These are phyloP conservation scores for Festucalex cinctus DNA, from an alignment of 2,113 vertebrate genomes.

Conservation along the genomic window DNA sequence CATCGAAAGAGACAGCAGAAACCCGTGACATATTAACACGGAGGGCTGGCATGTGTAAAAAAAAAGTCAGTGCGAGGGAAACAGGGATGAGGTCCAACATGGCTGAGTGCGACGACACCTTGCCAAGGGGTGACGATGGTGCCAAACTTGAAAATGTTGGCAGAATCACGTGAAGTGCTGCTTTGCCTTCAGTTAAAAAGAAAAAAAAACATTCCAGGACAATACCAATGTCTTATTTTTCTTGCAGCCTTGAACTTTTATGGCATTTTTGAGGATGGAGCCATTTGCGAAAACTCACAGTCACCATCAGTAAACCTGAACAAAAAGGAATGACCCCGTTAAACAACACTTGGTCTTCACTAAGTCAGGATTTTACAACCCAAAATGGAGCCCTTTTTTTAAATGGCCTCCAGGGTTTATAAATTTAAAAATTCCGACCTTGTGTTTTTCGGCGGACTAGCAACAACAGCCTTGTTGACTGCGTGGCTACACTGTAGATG, in stretches of 20 bases:
- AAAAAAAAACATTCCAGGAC: neutral
- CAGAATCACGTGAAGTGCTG: neutral
- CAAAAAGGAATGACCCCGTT: neutral
- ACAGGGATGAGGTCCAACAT: neutral
- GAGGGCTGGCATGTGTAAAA: neutral
- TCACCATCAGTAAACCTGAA: neutral
- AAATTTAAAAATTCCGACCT: neutral
- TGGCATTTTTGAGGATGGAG: neutral
- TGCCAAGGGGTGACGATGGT: constrained; percentile 8
- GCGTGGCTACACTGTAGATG: neutral
- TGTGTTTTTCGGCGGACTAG: neutral
- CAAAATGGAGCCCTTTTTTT: neutral
- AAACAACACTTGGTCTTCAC: neutral
- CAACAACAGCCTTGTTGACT: neutral
- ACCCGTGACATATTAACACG: constrained; percentile 7
- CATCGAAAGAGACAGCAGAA: neutral
- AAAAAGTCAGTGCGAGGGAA: neutral
- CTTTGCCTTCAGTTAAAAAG: neutral
- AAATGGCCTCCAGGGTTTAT: neutral
- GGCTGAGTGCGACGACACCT: neutral
- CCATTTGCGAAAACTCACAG: constrained; percentile 1
- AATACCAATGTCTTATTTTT: neutral
- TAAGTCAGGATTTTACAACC: constrained; percentile 1
- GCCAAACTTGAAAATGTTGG: constrained; percentile 2
- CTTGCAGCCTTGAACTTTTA: neutral